Base-by-base conservation (phyloP, 1,140 invertebrate genomes). In the Drosophila burlai region DNA sequence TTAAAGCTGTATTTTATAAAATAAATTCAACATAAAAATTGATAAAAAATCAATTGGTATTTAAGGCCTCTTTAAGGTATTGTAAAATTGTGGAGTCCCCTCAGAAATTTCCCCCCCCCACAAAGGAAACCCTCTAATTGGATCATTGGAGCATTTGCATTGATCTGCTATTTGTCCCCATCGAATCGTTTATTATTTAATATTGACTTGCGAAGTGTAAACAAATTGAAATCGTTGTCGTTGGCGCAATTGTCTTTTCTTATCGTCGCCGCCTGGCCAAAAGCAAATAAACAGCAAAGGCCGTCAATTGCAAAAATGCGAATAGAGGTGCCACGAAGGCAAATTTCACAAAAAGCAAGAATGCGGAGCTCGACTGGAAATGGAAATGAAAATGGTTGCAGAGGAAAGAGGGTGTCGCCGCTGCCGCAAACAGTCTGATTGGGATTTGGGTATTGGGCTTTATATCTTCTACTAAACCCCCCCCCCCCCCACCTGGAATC, bases 161-260 rank as follows among this genome's bases (percentile, higher is more conserved):
- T 31, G 43, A 64, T 64, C 63, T 36, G 11, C 2, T 45, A 61
- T 66, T 66, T 66, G 63, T 61, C 31, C 21, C 42, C 54, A 59
- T 45, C 57, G 36, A 63, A 49, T 52, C 46, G 65, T 38, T 63
- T 63, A 67, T 45, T 71, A 46, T 71, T 68, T n/a, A 68, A 55
- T 71, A 71, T 71, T 71, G 49, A 71, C 49, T 64, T 73, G 67
- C 43, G 47, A 82, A 64, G 71, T 77, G 74, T 59, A 76, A 77
- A 73, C 67, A 68, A 46, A 68, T 47, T 67, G 63, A 71, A 66
- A 71, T 54, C 47, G 66, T 38, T 40, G 46, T 45, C 66, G 38
- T 67, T 71, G 67, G 31, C 73, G 80, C 62, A 82, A 82, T 82
- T 81, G 81, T 57, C 59, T 31, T 77, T 26, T 54, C 79, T 82